Conservation (phyloP, 1,140 invertebrate genomes). For the Drosophila hydei region DNA sequence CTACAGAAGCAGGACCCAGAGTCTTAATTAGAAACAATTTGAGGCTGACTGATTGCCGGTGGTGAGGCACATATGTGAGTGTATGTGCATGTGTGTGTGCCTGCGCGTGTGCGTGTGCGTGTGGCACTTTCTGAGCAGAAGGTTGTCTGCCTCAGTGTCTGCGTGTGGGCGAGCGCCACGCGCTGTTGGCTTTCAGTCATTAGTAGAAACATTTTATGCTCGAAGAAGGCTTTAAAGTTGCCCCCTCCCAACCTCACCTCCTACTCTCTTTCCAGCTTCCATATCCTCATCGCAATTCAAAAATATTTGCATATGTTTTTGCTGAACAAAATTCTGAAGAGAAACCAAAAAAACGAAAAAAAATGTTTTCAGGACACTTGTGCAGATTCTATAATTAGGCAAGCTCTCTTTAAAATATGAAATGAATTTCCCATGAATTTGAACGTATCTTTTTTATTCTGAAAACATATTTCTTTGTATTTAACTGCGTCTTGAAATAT, state of each 20-base stretch:
- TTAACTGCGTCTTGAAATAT: no score
- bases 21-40: constrained; percentile 78
- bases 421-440: not conserved
- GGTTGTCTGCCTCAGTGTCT: constrained; percentile 4
- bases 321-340: not conserved
- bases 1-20: constrained; percentile 31
- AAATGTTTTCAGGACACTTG: not conserved
- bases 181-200: constrained; percentile 52
- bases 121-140: constrained; percentile 5
- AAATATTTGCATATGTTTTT: constrained; percentile 26
- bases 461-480: no score
- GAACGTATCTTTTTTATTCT: no score
- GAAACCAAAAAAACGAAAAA: not conserved
- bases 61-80: constrained; percentile 15
- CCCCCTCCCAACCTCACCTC: not conserved
- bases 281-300: constrained; percentile 1
- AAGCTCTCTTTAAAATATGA: not conserved
- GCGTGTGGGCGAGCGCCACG: constrained; percentile 16
- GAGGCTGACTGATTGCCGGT: constrained; percentile 71
- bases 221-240: constrained; percentile 19
- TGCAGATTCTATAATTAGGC: constrained; percentile 4
- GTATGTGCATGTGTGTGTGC: constrained; percentile 4
- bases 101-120: constrained; percentile 1
- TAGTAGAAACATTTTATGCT: constrained; percentile 27
- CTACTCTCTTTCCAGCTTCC: not conserved